Evolutionary conservation across 2,888 invertebrate genomes (phyloP).

Genomic region (Glyphotaelius pellucidus): DNA sequence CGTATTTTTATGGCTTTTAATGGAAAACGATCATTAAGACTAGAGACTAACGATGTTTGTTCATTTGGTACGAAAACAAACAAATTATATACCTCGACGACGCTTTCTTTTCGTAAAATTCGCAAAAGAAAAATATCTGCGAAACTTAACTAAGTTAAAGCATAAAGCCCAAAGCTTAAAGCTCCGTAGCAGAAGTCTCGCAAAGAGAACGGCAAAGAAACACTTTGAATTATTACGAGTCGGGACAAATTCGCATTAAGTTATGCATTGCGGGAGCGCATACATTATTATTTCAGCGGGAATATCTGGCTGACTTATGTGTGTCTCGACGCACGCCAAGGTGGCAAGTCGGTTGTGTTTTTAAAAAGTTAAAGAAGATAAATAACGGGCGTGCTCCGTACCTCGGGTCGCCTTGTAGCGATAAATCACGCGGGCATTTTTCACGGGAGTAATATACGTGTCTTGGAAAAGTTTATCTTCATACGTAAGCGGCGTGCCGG

Average conservation of each 20-base stretch:
- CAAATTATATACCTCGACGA: neutral
- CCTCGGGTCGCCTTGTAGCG: slow-evolving; percentile 63
- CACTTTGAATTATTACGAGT: slow-evolving; percentile 53
- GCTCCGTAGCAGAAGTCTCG: neutral
- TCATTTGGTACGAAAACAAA: neutral
- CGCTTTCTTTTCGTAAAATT: neutral
- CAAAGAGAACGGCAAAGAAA: slow-evolving; percentile 27
- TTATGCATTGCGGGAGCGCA: slow-evolving; percentile 56
- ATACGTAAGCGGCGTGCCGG: slow-evolving; percentile 57
- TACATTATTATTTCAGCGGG: slow-evolving; percentile 52
- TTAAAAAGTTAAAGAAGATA: slow-evolving; percentile 64
- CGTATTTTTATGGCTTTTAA: neutral
- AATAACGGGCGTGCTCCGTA: slow-evolving; percentile 61
- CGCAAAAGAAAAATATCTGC: neutral
- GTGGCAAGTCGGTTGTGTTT: slow-evolving; percentile 56
- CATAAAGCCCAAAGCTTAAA: neutral
- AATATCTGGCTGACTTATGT: slow-evolving; percentile 46
- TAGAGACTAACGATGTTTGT: neutral
- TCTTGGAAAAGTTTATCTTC: slow-evolving; percentile 66
- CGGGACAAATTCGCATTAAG: slow-evolving; percentile 58
- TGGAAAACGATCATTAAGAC: neutral
- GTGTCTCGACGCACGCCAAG: slow-evolving; percentile 29
- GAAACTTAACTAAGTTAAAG: neutral
- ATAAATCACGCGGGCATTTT: slow-evolving; percentile 66
- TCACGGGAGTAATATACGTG: slow-evolving; percentile 65